Percentiles rank a stretch among this genome's conserved stretches.
Conservation (phyloP, 2,888 invertebrate genomes). For the Apamea monoglypha region DNA sequence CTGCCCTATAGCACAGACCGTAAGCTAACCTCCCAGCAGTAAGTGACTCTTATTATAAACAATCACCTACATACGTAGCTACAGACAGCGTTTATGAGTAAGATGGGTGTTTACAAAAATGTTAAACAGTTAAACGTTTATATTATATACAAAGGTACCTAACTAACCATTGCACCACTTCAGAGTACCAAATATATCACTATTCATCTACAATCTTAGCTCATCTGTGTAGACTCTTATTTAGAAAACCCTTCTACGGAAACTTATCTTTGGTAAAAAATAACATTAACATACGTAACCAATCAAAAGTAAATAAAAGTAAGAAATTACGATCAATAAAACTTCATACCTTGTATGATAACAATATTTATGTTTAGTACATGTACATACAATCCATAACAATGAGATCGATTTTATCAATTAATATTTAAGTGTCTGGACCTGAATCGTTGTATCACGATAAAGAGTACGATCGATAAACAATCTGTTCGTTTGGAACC, state of each 20-base stretch:
- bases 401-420: conserved; percentile 89
- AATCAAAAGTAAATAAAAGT: conserved; percentile 78
- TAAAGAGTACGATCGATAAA: conserved; percentile 66
- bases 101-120: conserved; percentile 64
- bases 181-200: conserved; percentile 82
- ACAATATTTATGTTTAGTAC: conserved; percentile 86
- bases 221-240: conserved; percentile 74
- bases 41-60: conserved; percentile 35
- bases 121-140: conserved; percentile 77
- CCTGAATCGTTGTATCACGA: conserved; percentile 84
- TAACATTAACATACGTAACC: conserved; percentile 80
- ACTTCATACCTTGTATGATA: conserved; percentile 90
- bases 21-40: not conserved
- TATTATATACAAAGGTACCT: conserved; percentile 79
- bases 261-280: conserved; percentile 88
- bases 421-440: conserved; percentile 80
- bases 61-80: conserved; percentile 22
- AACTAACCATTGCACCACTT: conserved; percentile 88
- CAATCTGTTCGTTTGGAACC: conserved; percentile 53
- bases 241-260: conserved; percentile 78
- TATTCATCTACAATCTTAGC: conserved; percentile 76
- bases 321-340: conserved; percentile 74
- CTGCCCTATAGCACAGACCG: not conserved
- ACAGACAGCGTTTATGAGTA: conserved; percentile 44
- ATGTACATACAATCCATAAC: conserved; percentile 86